Evolutionary conservation across 2,888 invertebrate genomes (phyloP).

Genomic region (Epinotia brunnichana): DNA sequence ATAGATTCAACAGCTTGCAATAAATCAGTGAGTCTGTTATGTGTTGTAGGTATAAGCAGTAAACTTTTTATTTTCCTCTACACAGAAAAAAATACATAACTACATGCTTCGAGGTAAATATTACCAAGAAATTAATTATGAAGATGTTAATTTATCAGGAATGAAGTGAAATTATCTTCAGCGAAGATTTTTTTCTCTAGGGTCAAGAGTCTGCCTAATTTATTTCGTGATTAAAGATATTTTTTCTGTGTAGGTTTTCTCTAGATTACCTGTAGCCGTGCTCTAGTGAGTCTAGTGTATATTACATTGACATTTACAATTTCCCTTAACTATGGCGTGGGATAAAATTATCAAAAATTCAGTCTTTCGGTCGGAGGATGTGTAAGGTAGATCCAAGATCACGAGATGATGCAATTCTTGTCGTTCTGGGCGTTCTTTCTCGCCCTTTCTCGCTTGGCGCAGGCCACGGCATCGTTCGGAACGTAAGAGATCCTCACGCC

Average conservation of each 20-base stretch:
- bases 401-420: conserved; percentile 94
- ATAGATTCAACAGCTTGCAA: not conserved
- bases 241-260: too few relatives aligned
- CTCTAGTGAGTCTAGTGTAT: conserved; percentile 3
- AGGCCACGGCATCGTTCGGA: conserved; percentile 94
- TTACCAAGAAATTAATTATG: too few relatives aligned
- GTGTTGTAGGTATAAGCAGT: too few relatives aligned
- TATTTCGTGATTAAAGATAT: too few relatives aligned
- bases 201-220: too few relatives aligned
- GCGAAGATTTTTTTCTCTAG: too few relatives aligned
- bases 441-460: conserved; percentile 88
- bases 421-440: conserved; percentile 86
- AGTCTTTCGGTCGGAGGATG: conserved; percentile 81
- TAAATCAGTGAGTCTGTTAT: not conserved
- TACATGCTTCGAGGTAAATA: too few relatives aligned
- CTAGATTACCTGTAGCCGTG: not conserved
- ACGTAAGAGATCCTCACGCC: conserved; percentile 96
- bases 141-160: too few relatives aligned
- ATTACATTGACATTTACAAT: conserved; percentile 43
- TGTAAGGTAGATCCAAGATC: conserved; percentile 81
- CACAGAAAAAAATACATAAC: too few relatives aligned
- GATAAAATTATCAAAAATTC: conserved; percentile 75
- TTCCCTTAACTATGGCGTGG: conserved; percentile 73
- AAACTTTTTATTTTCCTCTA: too few relatives aligned
- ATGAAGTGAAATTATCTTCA: too few relatives aligned